Percentiles rank a stretch among this genome's conserved stretches.
These are phyloP conservation scores for Orchesellides sinensis DNA, from an alignment of 2,888 invertebrate species.

Conservation along the genomic window DNA sequence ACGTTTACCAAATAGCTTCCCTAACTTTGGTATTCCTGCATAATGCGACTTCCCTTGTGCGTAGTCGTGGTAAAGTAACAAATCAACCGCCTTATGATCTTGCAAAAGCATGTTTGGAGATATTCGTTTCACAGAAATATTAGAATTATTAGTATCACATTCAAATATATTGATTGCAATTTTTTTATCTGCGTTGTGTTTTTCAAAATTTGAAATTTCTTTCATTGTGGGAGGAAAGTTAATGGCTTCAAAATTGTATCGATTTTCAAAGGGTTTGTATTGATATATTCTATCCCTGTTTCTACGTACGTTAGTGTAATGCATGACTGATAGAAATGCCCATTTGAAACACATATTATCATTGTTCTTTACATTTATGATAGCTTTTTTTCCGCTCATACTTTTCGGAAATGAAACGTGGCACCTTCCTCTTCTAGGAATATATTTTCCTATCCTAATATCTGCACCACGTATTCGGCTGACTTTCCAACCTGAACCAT, in stretches of 20 bases:
- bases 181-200: neutral
- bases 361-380: conserved; percentile 27
- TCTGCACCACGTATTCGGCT: conserved; percentile 17
- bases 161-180: conserved; percentile 45
- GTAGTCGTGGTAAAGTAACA: conserved; percentile 11
- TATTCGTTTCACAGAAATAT: conserved; percentile 3
- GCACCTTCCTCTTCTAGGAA: conserved; percentile 3
- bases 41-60: neutral
- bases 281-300: neutral
- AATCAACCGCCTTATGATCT: neutral
- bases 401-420: neutral
- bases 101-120: neutral
- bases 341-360: conserved; percentile 35
- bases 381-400: neutral
- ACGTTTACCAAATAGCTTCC: conserved; percentile 12
- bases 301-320: conserved; percentile 20
- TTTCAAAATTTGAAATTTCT: conserved; percentile 21
- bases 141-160: neutral
- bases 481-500: conserved; percentile 30
- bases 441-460: conserved; percentile 6
- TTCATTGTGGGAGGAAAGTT: conserved; percentile 14
- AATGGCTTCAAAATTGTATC: conserved; percentile 21
- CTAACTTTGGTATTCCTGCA: conserved; percentile 15
- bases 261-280: conserved; percentile 11
- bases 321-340: conserved; percentile 26